phyloP scores from a whole-genome alignment of 2,888 invertebrate species.

The Tetheella fluctuosa region DNA sequence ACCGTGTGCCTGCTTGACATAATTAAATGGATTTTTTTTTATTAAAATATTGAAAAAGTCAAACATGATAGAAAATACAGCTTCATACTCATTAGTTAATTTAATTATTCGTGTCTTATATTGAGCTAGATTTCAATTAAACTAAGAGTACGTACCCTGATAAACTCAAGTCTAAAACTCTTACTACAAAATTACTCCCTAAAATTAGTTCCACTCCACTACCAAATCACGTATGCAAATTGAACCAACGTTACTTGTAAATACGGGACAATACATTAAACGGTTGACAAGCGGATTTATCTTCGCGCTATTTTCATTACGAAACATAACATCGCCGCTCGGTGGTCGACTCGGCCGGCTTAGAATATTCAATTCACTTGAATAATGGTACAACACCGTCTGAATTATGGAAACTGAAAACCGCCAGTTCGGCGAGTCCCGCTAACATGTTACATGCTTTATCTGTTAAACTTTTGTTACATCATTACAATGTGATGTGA shows the following conservation, averaged over 20 bases:
- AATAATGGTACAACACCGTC: slow-evolving; percentile 51
- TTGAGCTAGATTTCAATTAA: background rate
- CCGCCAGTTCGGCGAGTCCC: slow-evolving; percentile 27
- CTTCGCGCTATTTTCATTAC: slow-evolving; percentile 44
- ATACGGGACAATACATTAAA: slow-evolving; percentile 24
- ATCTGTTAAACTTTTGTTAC: slow-evolving; percentile 35
- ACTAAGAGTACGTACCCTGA: background rate
- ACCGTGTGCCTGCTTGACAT: too few relatives aligned
- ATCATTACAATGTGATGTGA: slow-evolving; percentile 15
- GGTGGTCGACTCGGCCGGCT: slow-evolving; percentile 26
- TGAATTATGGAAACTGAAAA: slow-evolving; percentile 52
- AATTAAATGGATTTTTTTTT: too few relatives aligned
- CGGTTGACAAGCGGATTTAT: slow-evolving; percentile 36
- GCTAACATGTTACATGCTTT: slow-evolving; percentile 29
- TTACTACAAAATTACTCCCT: background rate
- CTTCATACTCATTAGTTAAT: too few relatives aligned
- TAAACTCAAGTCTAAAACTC: background rate
- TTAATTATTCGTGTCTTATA: too few relatives aligned
- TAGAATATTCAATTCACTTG: slow-evolving; percentile 59
- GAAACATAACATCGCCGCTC: slow-evolving; percentile 31
- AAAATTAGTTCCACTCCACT: slow-evolving; percentile 9
- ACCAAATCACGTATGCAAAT: slow-evolving; percentile 21
- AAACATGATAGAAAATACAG: too few relatives aligned
- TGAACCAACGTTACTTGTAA: slow-evolving; percentile 20
- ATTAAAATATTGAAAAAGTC: too few relatives aligned